Conservation (phyloP, 2,113 vertebrate species). For the rabbit (Oryctolagus cuniculus) region DNA sequence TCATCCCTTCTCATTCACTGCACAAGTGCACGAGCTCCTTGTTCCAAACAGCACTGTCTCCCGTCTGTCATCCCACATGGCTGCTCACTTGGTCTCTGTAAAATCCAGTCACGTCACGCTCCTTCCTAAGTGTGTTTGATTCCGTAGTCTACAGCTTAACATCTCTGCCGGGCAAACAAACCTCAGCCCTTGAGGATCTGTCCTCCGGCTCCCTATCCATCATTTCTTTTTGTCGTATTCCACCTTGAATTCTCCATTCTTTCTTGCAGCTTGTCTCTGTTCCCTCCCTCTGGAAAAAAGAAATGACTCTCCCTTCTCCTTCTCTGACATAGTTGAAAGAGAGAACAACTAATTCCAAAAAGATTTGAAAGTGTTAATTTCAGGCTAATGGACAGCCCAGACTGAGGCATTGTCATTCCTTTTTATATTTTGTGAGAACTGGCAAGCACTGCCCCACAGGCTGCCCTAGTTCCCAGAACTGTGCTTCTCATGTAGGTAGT, state of each 20-base stretch:
- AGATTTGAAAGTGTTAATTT: conserved; percentile 2
- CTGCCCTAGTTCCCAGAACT: not conserved
- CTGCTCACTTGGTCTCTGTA: conserved; percentile 36
- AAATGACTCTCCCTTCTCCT: too few species aligned
- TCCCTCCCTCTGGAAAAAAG: not conserved
- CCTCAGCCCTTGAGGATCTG: not conserved
- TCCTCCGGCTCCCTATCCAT: not conserved
- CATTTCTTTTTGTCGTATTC: not conserved
- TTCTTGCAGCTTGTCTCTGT: not conserved
- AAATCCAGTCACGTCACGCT: conserved; percentile 13
- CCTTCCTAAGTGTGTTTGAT: not conserved
- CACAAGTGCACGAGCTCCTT: not conserved
- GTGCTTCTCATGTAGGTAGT: not conserved
- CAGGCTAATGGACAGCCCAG: not conserved
- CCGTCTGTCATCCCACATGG: not conserved
- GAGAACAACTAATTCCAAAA: not conserved
- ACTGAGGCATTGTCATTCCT: not conserved
- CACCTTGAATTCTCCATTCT: not conserved
- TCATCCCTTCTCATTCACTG: not conserved
- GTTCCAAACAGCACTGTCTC: not conserved
- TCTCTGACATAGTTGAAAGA: conserved; percentile 6
- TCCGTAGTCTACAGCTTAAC: not conserved
- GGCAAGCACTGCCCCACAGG: not conserved
- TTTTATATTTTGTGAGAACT: not conserved
- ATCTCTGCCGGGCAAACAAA: not conserved